Base-by-base conservation (phyloP, 1,140 invertebrate species). In the Drosophila pandora region DNA sequence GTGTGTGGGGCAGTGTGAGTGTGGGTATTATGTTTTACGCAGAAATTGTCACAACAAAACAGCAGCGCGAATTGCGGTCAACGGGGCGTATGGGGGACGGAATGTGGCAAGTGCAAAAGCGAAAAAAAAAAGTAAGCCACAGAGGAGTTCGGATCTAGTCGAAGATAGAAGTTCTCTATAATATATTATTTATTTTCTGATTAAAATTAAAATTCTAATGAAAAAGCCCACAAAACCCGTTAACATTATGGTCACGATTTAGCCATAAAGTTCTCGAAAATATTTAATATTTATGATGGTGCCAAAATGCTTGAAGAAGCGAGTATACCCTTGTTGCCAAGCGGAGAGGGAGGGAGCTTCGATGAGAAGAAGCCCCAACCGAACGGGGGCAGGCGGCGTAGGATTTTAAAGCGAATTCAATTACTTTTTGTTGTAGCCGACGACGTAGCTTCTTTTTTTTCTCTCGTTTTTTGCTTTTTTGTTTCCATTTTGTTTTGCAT, bases 331-430 rank as follows among this genome's bases (percentile, higher is more conserved):
- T 21, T 21, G 63, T 64, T 67, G 62, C 55, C 79, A 78, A 82
- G 67, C 48, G 47, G 48, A 54, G 50, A 28, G 56, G 47, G 48
- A 54, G 50, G 34, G 56, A 57, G 43, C 57, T 50, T 54, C 68
- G 71, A 64, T 56, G 77, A 43, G 59, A 79, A 79, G 77, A 79
- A 70, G 74, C 69, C 76, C 52, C 65, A 71, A 52, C 74, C 60
- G 58, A 2, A 50, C 8, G 34, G 47, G 28, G 28, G 32, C 10
- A 47, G 25, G 17, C 17, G 65, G 48, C 58, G 76, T 68, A 81
- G 81, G 83, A 76, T 87, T 88, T 88, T 88, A 88, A 89, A 84
- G 84, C 76, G 83, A 88, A 88, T 88, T 88, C 83, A 88, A 88
- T 88, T 88, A 88, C 84, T 83, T 88, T 82, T 87, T 79, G 82